Base-by-base conservation (phyloP, 2,797 vertebrate genomes). In the Pterois miles region DNA sequence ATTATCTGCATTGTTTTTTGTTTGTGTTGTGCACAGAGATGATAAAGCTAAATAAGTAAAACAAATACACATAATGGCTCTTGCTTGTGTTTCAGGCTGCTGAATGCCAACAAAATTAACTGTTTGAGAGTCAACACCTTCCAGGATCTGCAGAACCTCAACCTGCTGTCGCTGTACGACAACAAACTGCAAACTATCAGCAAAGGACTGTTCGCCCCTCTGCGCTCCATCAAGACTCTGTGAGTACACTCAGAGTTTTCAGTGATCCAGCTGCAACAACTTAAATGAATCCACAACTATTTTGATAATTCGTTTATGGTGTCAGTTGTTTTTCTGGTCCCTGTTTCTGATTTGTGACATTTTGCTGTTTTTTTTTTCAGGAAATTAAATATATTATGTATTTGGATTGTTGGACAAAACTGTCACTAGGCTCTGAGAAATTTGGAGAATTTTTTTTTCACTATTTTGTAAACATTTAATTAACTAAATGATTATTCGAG, bases 41-140 rank as follows among this genome's bases (percentile, higher is more conserved):
- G 29, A 63, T 48, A 7, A 50, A 67, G 52, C 25, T 2, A 60
- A 50, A 54, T 52, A 70, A 46, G 6, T 63, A 18, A 27, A 84
- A 62, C 6, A 34, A 54, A 46, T 9, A 2, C 23, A 29, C 25
- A 59, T 70, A 22, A 66, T 23, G 22, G 11, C 14, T 69, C 56
- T 50, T 66, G 12, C 11, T 52, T 80, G 34, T 77, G 34, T 89
- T 82, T 74, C 86, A 99, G 98, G 84, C 96, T 99, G 81, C 96
- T 99, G 91, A 99, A 99, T 10, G 98, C 98, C 93, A 99, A 99
- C 94, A 99, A 99, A 94, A 99, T 99, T 92, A 98, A 98, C 95
- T 99, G 98, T 91, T 90, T 99, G 86, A 94, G 98, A 73, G 97
- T 99, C 73, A 99, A 98, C 95, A 97, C 98, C 65, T 99, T 99